phyloP scores from a whole-genome alignment of 1,140 invertebrate species.

The Drosophila elegans region DNA sequence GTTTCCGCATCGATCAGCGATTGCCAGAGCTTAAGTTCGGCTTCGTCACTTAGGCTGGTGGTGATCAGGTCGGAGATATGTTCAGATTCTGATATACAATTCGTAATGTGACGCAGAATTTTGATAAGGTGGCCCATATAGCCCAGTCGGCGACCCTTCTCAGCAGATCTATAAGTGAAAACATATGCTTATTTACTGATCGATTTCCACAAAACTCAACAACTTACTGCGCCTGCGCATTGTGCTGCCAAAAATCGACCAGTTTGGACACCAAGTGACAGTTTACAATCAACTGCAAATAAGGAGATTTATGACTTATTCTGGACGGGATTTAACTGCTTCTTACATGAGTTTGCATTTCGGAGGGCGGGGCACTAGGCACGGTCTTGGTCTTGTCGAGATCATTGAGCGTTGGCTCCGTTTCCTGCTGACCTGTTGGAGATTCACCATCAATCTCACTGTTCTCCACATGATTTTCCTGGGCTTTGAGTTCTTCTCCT shows the following conservation, averaged over 20 bases:
- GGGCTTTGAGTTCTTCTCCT: neutral
- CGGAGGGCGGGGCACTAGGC: constrained; percentile 60
- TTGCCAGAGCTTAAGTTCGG: constrained; percentile 68
- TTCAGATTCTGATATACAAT: constrained; percentile 79
- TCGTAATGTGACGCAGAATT: constrained; percentile 85
- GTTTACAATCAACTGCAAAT: constrained; percentile 88
- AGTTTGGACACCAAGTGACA: constrained; percentile 89
- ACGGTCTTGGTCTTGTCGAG: constrained; percentile 60
- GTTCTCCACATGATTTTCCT: constrained; percentile 43
- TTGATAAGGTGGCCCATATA: constrained; percentile 93
- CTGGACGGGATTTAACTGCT: neutral
- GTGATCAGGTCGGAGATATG: constrained; percentile 82
- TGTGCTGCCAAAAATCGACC: constrained; percentile 88
- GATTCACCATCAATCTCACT: constrained; percentile 17
- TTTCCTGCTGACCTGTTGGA: constrained; percentile 31
- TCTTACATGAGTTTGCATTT: constrained; percentile 82
- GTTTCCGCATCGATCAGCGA: constrained; percentile 70
- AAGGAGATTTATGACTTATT: neutral
- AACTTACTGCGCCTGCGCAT: constrained; percentile 87
- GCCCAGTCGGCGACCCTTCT: constrained; percentile 86
- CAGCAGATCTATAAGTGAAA: constrained; percentile 57
- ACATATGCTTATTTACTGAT: constrained; percentile 15
- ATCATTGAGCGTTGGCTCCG: constrained; percentile 57
- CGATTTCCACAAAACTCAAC: neutral
- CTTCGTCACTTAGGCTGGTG: constrained; percentile 63